Evolutionary conservation across 2,888 invertebrate species (phyloP).

Genomic region (Helicoverpa assulta): DNA sequence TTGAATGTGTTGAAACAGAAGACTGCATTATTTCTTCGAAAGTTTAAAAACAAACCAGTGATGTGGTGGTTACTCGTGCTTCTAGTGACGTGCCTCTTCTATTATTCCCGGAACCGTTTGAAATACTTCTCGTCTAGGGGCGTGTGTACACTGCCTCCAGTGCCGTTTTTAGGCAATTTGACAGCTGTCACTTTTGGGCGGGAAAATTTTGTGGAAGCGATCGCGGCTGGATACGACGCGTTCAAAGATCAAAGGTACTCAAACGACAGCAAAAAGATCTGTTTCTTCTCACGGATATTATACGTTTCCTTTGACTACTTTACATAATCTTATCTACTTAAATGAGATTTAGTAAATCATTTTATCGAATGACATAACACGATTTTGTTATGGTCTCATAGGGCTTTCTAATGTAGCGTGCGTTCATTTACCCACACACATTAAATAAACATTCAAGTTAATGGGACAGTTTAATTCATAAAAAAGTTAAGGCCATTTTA

Average conservation of each 20-base stretch:
- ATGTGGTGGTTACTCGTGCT: conserved; percentile 72
- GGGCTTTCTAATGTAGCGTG: background rate
- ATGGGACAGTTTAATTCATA: no score
- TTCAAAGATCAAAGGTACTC: conserved; percentile 77
- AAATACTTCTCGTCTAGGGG: conserved; percentile 75
- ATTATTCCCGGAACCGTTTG: conserved; percentile 72
- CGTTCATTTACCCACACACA: background rate
- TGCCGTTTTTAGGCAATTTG: conserved; percentile 79
- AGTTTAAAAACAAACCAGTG: conserved; percentile 23
- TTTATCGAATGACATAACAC: background rate
- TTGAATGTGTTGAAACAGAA: background rate
- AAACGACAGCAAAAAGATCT: conserved; percentile 17
- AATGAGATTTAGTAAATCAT: background rate
- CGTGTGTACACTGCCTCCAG: conserved; percentile 72
- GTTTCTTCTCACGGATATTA: conserved; percentile 22
- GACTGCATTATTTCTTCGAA: background rate
- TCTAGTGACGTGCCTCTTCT: conserved; percentile 70
- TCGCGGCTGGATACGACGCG: conserved; percentile 75
- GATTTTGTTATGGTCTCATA: background rate
- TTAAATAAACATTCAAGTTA: no score
- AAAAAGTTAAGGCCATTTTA: no score
- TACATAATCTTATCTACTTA: conserved; percentile 11
- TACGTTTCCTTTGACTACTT: conserved; percentile 2
- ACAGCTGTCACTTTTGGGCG: conserved; percentile 76
- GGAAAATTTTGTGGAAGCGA: conserved; percentile 79